phyloP scores from a whole-genome alignment of 2,888 invertebrate species.

The Drosophila mulleri region DNA sequence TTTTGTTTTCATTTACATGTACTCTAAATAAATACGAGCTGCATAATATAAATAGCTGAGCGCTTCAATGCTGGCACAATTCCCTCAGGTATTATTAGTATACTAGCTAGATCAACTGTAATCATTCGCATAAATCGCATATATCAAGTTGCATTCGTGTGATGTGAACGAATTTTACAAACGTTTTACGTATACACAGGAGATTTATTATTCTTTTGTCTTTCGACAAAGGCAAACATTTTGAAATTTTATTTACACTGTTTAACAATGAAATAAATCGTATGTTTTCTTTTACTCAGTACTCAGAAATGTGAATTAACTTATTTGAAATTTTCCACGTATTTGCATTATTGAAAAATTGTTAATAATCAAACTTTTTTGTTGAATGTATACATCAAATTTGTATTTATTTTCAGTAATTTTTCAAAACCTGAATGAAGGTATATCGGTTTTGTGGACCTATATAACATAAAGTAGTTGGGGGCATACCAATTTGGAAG shows the following conservation, averaged over 20 bases:
- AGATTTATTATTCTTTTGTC: constrained; percentile 24
- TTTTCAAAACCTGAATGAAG: not conserved
- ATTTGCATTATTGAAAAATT: not conserved
- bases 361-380: not conserved
- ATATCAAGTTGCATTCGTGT: constrained; percentile 6
- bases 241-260: constrained; percentile 14
- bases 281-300: constrained; percentile 4
- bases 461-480: too few relatives aligned
- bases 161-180: constrained; percentile 6
- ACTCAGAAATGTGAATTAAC: not conserved
- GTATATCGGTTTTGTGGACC: not conserved
- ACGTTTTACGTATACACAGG: not conserved
- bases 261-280: constrained; percentile 12
- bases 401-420: not conserved
- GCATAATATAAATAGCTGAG: constrained; percentile 27
- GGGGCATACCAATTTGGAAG: too few relatives aligned
- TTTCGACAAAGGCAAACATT: constrained; percentile 7
- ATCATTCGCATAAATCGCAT: constrained; percentile 11
- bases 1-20: constrained; percentile 14
- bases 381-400: not conserved
- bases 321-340: not conserved
- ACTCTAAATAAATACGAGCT: constrained; percentile 14
- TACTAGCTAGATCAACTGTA: not conserved
- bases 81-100: constrained; percentile 15
- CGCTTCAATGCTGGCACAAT: constrained; percentile 28